Percentiles rank a stretch among this genome's conserved stretches.
These are phyloP conservation scores for Tenthredo amoena DNA, from an alignment of 2,888 invertebrate species.

Conservation along the genomic window DNA sequence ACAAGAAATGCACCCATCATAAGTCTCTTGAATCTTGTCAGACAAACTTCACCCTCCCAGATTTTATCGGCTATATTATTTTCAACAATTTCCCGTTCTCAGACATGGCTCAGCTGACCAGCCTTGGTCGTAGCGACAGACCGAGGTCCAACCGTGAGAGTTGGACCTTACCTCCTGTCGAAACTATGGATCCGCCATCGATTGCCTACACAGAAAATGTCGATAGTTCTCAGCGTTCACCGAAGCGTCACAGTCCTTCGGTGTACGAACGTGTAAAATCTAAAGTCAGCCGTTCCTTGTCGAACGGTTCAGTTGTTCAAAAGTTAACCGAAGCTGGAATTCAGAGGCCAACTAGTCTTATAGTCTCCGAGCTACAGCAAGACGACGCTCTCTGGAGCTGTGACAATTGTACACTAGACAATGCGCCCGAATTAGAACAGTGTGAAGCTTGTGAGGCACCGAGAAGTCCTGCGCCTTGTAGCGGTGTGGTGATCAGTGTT, in stretches of 20 bases:
- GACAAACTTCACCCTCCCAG: background rate
- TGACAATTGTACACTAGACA: constrained; percentile 88
- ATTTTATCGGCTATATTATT: background rate
- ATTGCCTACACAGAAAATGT: constrained; percentile 65
- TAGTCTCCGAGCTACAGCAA: constrained; percentile 79
- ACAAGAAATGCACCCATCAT: background rate
- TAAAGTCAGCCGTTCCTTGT: constrained; percentile 82
- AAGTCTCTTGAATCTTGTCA: background rate
- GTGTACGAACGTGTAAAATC: constrained; percentile 79
- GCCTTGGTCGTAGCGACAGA: constrained; percentile 70
- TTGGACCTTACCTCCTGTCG: constrained; percentile 73
- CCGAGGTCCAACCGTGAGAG: constrained; percentile 69
- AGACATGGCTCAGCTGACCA: constrained; percentile 75
- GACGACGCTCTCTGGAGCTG: constrained; percentile 82
- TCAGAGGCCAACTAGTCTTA: constrained; percentile 81
- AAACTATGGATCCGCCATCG: constrained; percentile 69
- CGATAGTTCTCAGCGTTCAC: constrained; percentile 76
- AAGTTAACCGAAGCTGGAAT: constrained; percentile 80
- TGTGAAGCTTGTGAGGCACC: constrained; percentile 90
- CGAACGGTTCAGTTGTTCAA: constrained; percentile 83
- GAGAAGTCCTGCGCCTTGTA: constrained; percentile 79
- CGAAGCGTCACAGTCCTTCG: constrained; percentile 79
- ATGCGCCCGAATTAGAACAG: constrained; percentile 83
- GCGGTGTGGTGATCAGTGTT: constrained; percentile 78
- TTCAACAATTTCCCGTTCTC: constrained; percentile 30